Conservation (phyloP, 2,888 invertebrate genomes). For the Rhopalosiphum nymphaeae region DNA sequence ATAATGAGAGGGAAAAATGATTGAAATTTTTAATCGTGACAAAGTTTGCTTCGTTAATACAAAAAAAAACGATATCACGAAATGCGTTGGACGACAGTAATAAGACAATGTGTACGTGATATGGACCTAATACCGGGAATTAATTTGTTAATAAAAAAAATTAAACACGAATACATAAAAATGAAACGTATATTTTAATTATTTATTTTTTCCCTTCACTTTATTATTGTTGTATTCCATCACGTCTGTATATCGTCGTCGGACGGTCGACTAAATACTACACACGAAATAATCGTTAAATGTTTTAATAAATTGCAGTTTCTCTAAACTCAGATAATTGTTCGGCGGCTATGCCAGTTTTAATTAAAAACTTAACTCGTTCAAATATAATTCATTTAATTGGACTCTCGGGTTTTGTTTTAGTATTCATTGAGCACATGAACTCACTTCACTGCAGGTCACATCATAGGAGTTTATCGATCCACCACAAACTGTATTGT, state of each 20-base stretch:
- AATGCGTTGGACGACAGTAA: not conserved
- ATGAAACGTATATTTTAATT: not conserved
- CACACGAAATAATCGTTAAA: conserved; percentile 18
- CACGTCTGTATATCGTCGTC: not conserved
- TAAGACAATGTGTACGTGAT: not conserved
- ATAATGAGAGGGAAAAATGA: not conserved
- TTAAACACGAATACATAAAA: not conserved
- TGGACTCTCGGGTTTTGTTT: not conserved
- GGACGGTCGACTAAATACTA: not conserved
- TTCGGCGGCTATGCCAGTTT: not conserved
- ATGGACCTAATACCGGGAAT: not conserved
- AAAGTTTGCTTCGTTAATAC: not conserved
- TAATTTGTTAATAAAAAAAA: not conserved
- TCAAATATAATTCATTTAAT: conserved; percentile 32
- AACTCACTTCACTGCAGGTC: not conserved
- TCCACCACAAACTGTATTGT: conserved; percentile 1
- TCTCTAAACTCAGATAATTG: conserved; percentile 23
- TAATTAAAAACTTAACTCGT: conserved; percentile 52
- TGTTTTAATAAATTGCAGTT: not conserved
- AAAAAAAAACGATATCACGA: not conserved
- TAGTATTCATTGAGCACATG: not conserved
- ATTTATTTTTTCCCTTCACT: not conserved
- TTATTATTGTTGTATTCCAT: conserved; percentile 7
- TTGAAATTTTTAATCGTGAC: not conserved
- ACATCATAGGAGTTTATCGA: not conserved